Conservation (phyloP, 2,797 vertebrate genomes). For the Fistularia tabacaria region DNA sequence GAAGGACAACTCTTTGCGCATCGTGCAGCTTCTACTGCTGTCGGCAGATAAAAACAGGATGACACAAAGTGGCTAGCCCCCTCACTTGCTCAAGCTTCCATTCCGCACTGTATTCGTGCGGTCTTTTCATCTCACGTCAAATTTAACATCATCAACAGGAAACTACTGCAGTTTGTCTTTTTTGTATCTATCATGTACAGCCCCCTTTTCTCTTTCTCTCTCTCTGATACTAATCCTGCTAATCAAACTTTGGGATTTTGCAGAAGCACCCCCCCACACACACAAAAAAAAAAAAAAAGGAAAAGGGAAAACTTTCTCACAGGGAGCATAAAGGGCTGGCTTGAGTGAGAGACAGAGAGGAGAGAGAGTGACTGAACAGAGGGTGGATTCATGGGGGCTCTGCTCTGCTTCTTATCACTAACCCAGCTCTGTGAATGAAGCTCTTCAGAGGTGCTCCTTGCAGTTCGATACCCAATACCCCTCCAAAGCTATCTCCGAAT, state of each 20-base stretch:
- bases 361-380: slow-evolving; percentile 79
- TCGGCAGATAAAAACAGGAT: not conserved
- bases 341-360: slow-evolving; percentile 28
- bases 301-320: slow-evolving; percentile 89
- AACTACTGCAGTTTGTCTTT: slow-evolving; percentile 20
- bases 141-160: not conserved
- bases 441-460: slow-evolving; percentile 66
- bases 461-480: slow-evolving; percentile 63
- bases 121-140: not conserved
- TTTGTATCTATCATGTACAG: slow-evolving; percentile 11
- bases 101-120: not conserved
- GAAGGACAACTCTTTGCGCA: slow-evolving; percentile 1
- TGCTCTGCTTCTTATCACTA: slow-evolving; percentile 75
- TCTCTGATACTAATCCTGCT: slow-evolving; percentile 80
- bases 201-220: slow-evolving; percentile 18
- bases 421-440: slow-evolving; percentile 70
- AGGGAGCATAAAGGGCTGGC: slow-evolving; percentile 81
- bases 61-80: not conserved
- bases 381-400: slow-evolving; percentile 81
- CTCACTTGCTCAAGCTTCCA: not conserved
- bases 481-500: slow-evolving; percentile 63
- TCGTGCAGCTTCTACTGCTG: not conserved
- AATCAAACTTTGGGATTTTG: slow-evolving; percentile 86
- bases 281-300: slow-evolving; percentile 6
- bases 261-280: slow-evolving; percentile 33